Base-by-base conservation (phyloP, 23 tunicate genomes). In the Oikopleura albicans region DNA sequence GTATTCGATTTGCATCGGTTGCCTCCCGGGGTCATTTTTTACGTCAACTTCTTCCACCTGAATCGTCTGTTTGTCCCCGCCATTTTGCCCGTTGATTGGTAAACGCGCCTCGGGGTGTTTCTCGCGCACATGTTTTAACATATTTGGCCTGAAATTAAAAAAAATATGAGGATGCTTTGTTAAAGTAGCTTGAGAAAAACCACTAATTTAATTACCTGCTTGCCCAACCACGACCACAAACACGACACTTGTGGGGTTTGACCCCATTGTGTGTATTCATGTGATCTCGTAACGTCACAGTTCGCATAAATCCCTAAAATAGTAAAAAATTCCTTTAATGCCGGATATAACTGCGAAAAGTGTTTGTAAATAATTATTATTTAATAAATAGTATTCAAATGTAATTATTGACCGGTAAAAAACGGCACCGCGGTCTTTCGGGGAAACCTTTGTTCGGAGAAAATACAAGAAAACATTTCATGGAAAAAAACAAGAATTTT, bases 191-290 rank as follows among this genome's bases (percentile, higher is more conserved):
- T 49, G 63, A 49, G 63, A 49, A 12, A n/a, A 49, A 49, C 63
- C 12, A 8, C 22, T 49, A 8, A 49, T 8, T 49, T 22, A 49
- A 8, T 49, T 49, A 49, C 63, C 63, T 49, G 63, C 63, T 12
- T 22, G 79, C 79, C 79, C 79, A 71, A 71, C 79, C 79, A 31
- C 79, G 79, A 12, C 79, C 79, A 29, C 79, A 71, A 31, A 71
- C 79, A 12, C 35, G 27, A 29, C 79, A 71, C 31, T 71, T 71
- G 79, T 71, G 79, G 31, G 79, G 79, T 71, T 71, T 71, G 37
- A 71, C 79, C 33, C 79, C 79, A 71, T 71, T 71, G 35, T 71
- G 79, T 22, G 79, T 71, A 29, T 71, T 71, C 79, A 71, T 71
- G 79, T 71, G 79, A 29, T 71, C 79, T 31, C 79, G 33, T 31